Conservation (phyloP, 2,797 vertebrate species). For the Neostethus bicornis region DNA sequence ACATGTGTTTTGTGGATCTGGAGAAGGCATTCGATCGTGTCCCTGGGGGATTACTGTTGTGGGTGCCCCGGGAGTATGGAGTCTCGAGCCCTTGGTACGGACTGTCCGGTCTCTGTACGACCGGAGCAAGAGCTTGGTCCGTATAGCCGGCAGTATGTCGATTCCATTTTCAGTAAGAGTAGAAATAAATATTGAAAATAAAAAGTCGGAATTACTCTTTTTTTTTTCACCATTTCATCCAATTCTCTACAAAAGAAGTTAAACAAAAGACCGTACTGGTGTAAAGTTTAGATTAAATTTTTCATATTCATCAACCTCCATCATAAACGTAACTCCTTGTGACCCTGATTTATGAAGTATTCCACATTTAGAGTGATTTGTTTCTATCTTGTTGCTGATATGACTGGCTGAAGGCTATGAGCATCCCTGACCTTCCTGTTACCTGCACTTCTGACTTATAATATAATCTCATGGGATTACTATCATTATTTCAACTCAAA, state of each 20-base stretch:
- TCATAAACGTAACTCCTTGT: background rate
- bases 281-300: background rate
- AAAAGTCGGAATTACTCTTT: too few species aligned
- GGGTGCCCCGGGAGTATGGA: too few species aligned
- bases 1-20: too few species aligned
- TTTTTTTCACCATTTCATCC: background rate
- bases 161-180: too few species aligned
- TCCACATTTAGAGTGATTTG: background rate
- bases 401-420: background rate
- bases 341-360: background rate
- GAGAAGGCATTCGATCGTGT: too few species aligned
- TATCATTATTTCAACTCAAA: background rate
- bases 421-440: too few species aligned
- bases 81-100: too few species aligned
- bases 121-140: too few species aligned
- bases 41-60: too few species aligned
- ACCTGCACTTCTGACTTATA: background rate
- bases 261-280: background rate
- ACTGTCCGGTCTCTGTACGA: too few species aligned
- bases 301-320: background rate
- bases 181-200: too few species aligned
- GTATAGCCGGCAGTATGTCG: too few species aligned
- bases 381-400: background rate
- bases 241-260: background rate
- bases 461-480: background rate